Evolutionary conservation across 2,113 vertebrate genomes (phyloP), one percentile per base, ranked within the genome.

Genomic region (Rhombomys opimus): DNA sequence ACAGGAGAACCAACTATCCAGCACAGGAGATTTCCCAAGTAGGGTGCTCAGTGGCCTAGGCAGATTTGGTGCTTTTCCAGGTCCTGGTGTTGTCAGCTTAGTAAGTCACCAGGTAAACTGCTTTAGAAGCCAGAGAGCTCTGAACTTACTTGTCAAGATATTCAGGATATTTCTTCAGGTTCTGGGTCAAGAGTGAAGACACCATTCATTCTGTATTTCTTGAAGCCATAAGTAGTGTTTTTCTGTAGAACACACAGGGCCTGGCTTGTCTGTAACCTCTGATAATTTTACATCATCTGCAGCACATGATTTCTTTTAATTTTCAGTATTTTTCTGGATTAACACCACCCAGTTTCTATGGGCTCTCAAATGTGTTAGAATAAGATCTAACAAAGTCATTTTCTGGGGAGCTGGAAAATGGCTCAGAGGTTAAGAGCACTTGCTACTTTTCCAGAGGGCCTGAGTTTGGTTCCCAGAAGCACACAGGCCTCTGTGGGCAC

Each of bases 271-370:
- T 54, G 6, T 84, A 59, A 52, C 73, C 32, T 68, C 41, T 87
- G 38, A 25, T 94, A 78, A 63, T 7, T 78, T 90, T 65, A 17
- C 88, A 75, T 85, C 38, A 94, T 90, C 23, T 73, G 17, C 35
- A 54, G 23, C 75, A 63, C 13, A 63, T 75, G 57, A 7, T 91
- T n/a, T 94, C 14, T 73, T 65, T 94, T 76, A 27, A 27, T 57
- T 91, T 91, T 86, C 10, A 61, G 1, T 91, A 63, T 94, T 89
- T 46, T 93, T 91, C 72, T 81, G 63, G 35, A 46, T 77, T 93
- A 38, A 91, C 52, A 73, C 88, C 85, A 65, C 5, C 25, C 22
- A 85, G 6, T 91, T 85, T 75, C 87, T 94, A 23, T 17, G 81
- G 84, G 22, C 78, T 91, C 82, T 91, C 59, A 91, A 82, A 52